Percentiles rank a stretch among this genome's conserved stretches.
These are phyloP conservation scores for Monodelphis domestica DNA, from an alignment of 2,797 vertebrate genomes.

Conservation along the genomic window DNA sequence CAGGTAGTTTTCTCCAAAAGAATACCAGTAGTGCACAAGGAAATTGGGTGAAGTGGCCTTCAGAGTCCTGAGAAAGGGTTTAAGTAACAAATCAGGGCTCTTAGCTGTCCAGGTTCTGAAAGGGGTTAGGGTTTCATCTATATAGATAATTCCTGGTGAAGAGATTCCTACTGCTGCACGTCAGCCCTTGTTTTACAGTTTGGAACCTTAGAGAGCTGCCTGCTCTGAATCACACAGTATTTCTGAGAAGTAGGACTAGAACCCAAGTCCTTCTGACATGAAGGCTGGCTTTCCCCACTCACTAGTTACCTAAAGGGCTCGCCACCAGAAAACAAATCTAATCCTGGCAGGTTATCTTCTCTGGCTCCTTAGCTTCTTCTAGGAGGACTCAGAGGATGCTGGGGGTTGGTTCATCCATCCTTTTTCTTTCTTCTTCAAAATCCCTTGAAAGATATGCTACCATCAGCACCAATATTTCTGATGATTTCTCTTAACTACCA, in stretches of 20 bases:
- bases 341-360: neutral
- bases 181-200: neutral
- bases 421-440: neutral
- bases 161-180: neutral
- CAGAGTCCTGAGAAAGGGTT: neutral
- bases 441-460: neutral
- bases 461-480: neutral
- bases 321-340: neutral
- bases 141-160: neutral
- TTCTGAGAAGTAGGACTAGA: neutral
- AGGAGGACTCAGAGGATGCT: neutral
- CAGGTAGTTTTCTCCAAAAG: neutral
- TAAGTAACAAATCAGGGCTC: neutral
- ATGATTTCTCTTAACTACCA: neutral
- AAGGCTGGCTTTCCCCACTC: neutral
- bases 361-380: neutral
- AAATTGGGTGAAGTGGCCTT: neutral
- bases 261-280: neutral
- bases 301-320: neutral
- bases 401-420: neutral
- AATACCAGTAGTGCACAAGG: neutral
- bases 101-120: neutral
- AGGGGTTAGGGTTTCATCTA: neutral
- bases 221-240: neutral
- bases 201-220: neutral